Conservation (phyloP, 2,888 invertebrate genomes). For the Dicroscelio sp. region DNA sequence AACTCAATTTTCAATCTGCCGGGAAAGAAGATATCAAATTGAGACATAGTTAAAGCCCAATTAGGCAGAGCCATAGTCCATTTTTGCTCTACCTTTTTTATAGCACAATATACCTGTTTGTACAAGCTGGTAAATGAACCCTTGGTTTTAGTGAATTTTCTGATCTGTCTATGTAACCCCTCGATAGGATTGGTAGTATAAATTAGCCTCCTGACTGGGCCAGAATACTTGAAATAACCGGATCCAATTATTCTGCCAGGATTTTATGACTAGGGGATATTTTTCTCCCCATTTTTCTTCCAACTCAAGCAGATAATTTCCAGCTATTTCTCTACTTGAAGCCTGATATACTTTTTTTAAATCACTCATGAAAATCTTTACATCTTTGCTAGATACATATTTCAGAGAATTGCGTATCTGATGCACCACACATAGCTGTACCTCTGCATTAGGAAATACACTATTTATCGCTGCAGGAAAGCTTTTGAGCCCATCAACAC, state of each 20-base stretch:
- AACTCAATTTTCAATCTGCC: conserved; percentile 75
- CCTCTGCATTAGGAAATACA: conserved; percentile 50
- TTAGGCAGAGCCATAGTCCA: conserved; percentile 29
- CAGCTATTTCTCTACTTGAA: conserved; percentile 56
- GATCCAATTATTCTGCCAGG: conserved; percentile 60
- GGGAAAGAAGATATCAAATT: conserved; percentile 70
- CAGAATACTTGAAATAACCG: conserved; percentile 59
- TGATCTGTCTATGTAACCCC: conserved; percentile 56
- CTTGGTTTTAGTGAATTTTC: conserved; percentile 64
- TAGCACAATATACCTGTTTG: conserved; percentile 59
- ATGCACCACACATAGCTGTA: conserved; percentile 57
- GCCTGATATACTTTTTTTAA: conserved; percentile 54
- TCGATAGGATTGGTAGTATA: conserved; percentile 66
- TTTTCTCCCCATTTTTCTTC: conserved; percentile 57
- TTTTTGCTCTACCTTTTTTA: conserved; percentile 35
- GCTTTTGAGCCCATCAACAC: conserved; percentile 55
- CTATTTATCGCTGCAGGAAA: conserved; percentile 52
- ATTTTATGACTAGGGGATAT: conserved; percentile 51
- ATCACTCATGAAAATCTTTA: conserved; percentile 45
- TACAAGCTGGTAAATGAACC: conserved; percentile 57
- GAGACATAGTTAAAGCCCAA: conserved; percentile 53
- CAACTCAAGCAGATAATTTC: conserved; percentile 43
- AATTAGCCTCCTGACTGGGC: conserved; percentile 54
- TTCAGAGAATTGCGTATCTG: conserved; percentile 61
- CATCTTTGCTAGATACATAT: conserved; percentile 60